Evolutionary conservation across 2,888 invertebrate genomes (phyloP), one percentile per base, ranked within the genome.

Genomic region (Gandaritis pyraliata): DNA sequence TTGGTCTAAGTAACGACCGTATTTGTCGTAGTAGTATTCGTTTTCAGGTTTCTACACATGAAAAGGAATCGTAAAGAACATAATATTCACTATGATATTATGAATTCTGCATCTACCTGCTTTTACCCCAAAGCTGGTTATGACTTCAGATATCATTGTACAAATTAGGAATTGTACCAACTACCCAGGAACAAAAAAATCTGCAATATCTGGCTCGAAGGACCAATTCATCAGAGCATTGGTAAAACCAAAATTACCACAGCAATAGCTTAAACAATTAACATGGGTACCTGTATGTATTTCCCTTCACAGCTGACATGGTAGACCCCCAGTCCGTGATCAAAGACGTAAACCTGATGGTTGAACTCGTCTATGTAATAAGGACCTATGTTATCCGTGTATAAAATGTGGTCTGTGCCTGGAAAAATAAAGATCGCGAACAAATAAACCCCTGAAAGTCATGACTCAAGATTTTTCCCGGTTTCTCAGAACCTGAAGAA

Each of bases 321-420:
- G 59, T 70, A 84, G 7, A 68, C 55, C 0, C 69, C 70, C 36
- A 83, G 59, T 0, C 82, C 85, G 43, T 80, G 72, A 30, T 87
- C 74, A 6, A 76, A 77, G n/a, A 77, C 68, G 66, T 88, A 90
- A 7, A 84, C 79, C 61, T 85, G 79, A 58, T 90, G 90, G 11
- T 84, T 84, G 57, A 69, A 88, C n/a, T 83, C 81, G 57, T 90
- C 90, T n/a, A 86, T 48, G 54, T 69, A 80, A 58, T 80, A 87
- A 0, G 70, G 68, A 0, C 88, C 88, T 1, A 74, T 61, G 33
- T 73, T 65, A 65, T 87, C 82, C 0, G 65, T 65, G 62, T 85
- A 85, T 0, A 79, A 51, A 16, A 85, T 75, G n/a, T 77, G 76
- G 60, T 83, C 73, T 1, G 66, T 66, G 38, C 87, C 87, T 85